Evolutionary conservation across 2,888 invertebrate species (phyloP).

Genomic region (Neocrepidodera transversa): DNA sequence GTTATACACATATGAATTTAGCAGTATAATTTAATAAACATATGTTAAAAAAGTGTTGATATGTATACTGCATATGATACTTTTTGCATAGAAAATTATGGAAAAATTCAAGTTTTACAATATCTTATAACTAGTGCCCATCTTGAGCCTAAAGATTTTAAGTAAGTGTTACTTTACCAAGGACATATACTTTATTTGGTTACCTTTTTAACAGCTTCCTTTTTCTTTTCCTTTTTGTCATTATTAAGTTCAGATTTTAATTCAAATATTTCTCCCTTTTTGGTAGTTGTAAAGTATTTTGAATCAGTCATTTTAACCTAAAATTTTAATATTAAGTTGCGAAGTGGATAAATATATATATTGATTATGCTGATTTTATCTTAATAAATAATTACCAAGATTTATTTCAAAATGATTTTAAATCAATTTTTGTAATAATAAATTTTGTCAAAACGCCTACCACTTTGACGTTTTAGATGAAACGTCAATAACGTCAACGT

Average conservation of each 20-base stretch:
- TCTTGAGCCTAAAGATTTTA: too few species aligned
- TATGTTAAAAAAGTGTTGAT: too few species aligned
- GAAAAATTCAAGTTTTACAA: too few species aligned
- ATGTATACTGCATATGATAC: too few species aligned
- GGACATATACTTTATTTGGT: too few species aligned
- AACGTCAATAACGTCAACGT: constrained; percentile 1
- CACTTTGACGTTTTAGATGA: constrained; percentile 28
- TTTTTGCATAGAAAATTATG: too few species aligned
- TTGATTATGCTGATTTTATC: not conserved
- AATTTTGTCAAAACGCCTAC: constrained; percentile 27
- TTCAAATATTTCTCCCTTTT: constrained; percentile 99
- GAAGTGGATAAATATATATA: not conserved
- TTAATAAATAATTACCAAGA: not conserved
- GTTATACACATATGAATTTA: too few species aligned
- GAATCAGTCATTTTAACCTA: constrained; percentile 91
- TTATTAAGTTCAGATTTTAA: constrained; percentile 98
- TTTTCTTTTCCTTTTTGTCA: constrained; percentile 99
- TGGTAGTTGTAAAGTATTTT: constrained; percentile 99
- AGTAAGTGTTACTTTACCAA: too few species aligned
- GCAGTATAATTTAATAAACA: too few species aligned
- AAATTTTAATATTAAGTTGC: not conserved
- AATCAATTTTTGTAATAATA: not conserved
- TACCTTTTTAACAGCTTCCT: constrained; percentile 99
- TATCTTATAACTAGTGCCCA: too few species aligned
- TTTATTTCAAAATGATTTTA: not conserved